Percentiles rank a stretch among this genome's conserved stretches.
These are phyloP conservation scores for Berghia stephanieae DNA, from an alignment of 1,140 invertebrate genomes.

Conservation along the genomic window DNA sequence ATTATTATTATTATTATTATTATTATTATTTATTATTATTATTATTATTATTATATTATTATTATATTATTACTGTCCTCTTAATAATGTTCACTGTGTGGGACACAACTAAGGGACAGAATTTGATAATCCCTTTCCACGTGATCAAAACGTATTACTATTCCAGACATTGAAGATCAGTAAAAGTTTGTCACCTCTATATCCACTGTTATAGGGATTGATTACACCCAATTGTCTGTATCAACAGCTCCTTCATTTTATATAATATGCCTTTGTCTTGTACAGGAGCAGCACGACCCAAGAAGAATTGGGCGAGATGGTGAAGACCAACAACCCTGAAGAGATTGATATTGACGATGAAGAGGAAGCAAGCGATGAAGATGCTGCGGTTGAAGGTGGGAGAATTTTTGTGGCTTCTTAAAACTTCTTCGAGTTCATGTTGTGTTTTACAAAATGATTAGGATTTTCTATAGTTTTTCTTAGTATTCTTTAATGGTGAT, in stretches of 20 bases:
- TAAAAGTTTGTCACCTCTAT: no score
- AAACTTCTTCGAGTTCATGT: neutral
- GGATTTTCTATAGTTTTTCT: neutral
- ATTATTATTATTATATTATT: no score
- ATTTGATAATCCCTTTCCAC: no score
- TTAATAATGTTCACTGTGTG: no score
- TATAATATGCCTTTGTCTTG: constrained; percentile 55
- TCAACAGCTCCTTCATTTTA: neutral
- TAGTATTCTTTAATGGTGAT: neutral
- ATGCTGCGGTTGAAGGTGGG: constrained; percentile 68
- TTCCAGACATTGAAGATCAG: no score
- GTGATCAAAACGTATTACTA: no score
- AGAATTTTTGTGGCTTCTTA: neutral
- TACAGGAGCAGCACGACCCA: constrained; percentile 82
- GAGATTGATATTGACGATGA: constrained; percentile 85
- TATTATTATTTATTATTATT: no score
- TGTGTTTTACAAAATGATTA: neutral
- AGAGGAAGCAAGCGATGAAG: constrained; percentile 72
- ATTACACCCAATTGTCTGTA: neutral
- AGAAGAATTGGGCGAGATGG: constrained; percentile 75
- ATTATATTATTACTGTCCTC: no score
- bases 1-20: no score
- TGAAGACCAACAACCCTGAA: constrained; percentile 86
- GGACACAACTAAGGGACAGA: no score
- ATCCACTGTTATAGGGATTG: neutral